Evolutionary conservation across 2,113 vertebrate species (phyloP).

Genomic region (Protomyctophum bolini): DNA sequence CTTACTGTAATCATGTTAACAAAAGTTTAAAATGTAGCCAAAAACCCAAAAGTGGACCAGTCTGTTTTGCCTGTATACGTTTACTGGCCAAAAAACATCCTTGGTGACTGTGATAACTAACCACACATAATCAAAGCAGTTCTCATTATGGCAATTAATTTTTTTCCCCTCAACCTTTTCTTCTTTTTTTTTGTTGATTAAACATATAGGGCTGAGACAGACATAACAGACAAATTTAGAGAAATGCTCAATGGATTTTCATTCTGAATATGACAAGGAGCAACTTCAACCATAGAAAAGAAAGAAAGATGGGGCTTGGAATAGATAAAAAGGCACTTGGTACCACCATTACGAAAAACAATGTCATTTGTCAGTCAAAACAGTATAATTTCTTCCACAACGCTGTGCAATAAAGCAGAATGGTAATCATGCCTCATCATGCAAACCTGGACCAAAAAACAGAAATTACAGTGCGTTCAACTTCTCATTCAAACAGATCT

Average conservation of each 20-base stretch:
- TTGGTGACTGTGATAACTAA: constrained; percentile 3
- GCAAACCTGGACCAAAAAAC: neutral
- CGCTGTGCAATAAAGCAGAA: constrained; percentile 33
- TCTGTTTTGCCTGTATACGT: neutral
- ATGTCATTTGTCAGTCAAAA: neutral
- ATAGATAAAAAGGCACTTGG: constrained; percentile 41
- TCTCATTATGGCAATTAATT: neutral
- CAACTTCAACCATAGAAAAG: neutral
- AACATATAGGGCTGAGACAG: no score
- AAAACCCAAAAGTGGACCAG: neutral
- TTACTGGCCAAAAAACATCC: constrained; percentile 7
- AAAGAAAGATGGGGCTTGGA: neutral
- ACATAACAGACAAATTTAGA: neutral
- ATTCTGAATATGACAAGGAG: constrained; percentile 22
- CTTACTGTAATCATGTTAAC: neutral
- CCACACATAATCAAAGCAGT: constrained; percentile 6
- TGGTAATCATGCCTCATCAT: constrained; percentile 35
- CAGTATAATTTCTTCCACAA: neutral
- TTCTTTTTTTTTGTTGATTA: neutral
- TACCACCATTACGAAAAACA: constrained; percentile 1
- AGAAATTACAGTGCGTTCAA: constrained; percentile 13
- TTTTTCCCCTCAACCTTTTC: no score
- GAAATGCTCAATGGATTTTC: constrained; percentile 21
- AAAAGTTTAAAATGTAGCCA: neutral
- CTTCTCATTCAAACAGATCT: constrained; percentile 19